Percentiles rank a stretch among this genome's conserved stretches.
phyloP scores from a whole-genome alignment of 2,888 invertebrate species.

The Neocrepidodera transversa region DNA sequence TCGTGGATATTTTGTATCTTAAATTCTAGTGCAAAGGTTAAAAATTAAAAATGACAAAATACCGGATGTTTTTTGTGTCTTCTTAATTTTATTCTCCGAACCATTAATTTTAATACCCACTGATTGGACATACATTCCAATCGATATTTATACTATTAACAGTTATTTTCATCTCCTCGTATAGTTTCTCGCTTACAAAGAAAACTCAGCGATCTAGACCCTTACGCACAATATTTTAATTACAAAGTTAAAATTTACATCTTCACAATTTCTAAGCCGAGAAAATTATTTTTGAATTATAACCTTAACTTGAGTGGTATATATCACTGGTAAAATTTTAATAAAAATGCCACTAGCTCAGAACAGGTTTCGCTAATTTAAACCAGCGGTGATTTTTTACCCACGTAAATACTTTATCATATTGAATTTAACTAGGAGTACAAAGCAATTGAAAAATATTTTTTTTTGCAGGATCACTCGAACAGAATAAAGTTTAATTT shows the following conservation, averaged over 20 bases:
- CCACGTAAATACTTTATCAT: conserved; percentile 21
- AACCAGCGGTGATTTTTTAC: conserved; percentile 25
- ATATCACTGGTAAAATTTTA: conserved; percentile 30
- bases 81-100: too few species aligned
- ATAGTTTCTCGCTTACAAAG: background rate
- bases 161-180: too few species aligned
- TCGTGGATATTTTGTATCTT: too few species aligned
- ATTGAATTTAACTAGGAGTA: conserved; percentile 17
- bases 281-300: conserved; percentile 30
- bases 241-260: conserved; percentile 33
- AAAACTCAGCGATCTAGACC: conserved; percentile 1
- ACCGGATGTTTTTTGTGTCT: too few species aligned
- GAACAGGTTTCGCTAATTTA: conserved; percentile 26
- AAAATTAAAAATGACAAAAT: too few species aligned
- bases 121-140: too few species aligned
- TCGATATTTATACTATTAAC: too few species aligned
- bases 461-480: too few species aligned
- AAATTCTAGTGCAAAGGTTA: too few species aligned
- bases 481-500: too few species aligned
- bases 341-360: conserved; percentile 31
- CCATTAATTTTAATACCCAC: too few species aligned
- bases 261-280: conserved; percentile 31
- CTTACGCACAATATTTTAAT: conserved; percentile 33
- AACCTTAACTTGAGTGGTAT: conserved; percentile 32
- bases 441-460: too few species aligned